These are phyloP conservation scores for Odontocolon sp. DNA, from an alignment of 2,888 invertebrate genomes.

Conservation along the genomic window DNA sequence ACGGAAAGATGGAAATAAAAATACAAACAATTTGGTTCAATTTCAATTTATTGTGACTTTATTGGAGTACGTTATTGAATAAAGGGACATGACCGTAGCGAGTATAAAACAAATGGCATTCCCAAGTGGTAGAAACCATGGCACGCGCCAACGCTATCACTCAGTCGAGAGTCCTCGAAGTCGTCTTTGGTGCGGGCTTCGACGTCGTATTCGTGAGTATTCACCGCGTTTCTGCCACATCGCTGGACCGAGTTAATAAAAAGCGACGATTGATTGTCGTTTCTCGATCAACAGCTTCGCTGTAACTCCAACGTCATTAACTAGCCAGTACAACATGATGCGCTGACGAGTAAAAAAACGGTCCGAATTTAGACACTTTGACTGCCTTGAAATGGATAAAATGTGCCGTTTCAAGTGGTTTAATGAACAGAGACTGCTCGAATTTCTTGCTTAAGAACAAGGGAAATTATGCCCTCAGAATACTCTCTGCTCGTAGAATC, in stretches of 20 bases:
- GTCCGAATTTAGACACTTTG: no score
- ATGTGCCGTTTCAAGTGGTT: no score
- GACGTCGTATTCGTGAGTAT: no score
- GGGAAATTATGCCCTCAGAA: no score
- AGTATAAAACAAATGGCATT: constrained; percentile 76
- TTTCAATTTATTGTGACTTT: no score
- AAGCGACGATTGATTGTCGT: constrained; percentile 53
- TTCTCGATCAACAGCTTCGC: not conserved
- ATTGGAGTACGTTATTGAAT: constrained; percentile 14
- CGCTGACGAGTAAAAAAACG: not conserved
- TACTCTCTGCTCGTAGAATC: no score
- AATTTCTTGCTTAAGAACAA: no score
- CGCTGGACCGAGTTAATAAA: constrained; percentile 62
- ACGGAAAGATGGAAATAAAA: no score
- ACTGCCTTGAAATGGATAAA: no score
- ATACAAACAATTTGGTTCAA: no score
- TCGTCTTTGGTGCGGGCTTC: constrained; percentile 24
- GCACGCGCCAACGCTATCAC: constrained; percentile 76
- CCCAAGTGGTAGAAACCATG: constrained; percentile 64
- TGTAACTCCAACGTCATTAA: constrained; percentile 1
- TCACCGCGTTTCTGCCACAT: constrained; percentile 29
- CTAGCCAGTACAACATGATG: not conserved
- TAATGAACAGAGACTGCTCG: no score
- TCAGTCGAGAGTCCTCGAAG: constrained; percentile 66
- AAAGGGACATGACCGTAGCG: constrained; percentile 32